phyloP scores from a whole-genome alignment of 1,140 invertebrate species.

The Nephila pilipes region DNA sequence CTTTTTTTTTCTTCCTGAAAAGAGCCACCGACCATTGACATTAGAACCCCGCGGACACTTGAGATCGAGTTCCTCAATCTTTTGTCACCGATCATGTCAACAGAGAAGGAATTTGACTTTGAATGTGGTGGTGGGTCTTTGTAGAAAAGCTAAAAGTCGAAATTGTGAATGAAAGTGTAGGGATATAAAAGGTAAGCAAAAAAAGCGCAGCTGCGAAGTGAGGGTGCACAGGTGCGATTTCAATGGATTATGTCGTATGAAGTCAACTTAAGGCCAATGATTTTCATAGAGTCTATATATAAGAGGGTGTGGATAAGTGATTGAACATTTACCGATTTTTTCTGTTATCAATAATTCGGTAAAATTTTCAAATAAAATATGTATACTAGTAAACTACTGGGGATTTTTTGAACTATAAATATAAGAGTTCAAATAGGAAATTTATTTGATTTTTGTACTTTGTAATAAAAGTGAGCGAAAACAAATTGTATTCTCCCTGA shows the following conservation, averaged over 20 bases:
- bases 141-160: conserved; percentile 41
- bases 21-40: conserved; percentile 14
- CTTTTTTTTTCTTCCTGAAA: neutral
- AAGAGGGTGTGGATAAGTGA: neutral
- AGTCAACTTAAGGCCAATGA: conserved; percentile 1
- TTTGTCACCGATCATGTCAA: conserved; percentile 36
- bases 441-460: no score
- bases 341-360: no score
- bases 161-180: neutral
- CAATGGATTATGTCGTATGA: neutral
- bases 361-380: no score
- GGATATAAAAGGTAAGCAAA: neutral
- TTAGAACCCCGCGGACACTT: neutral
- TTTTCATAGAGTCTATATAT: neutral
- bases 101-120: conserved; percentile 26
- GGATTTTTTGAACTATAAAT: no score
- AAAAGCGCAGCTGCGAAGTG: neutral
- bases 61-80: conserved; percentile 43
- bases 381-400: no score
- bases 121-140: conserved; percentile 23
- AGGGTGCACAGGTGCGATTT: neutral
- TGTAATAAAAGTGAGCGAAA: no score
- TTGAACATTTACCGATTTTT: no score
- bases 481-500: no score
- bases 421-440: no score